These are phyloP conservation scores for Cassiopea andromeda DNA, from an alignment of 30 jellyfish, hydroid and myxozoan genomes.

Conservation along the genomic window DNA sequence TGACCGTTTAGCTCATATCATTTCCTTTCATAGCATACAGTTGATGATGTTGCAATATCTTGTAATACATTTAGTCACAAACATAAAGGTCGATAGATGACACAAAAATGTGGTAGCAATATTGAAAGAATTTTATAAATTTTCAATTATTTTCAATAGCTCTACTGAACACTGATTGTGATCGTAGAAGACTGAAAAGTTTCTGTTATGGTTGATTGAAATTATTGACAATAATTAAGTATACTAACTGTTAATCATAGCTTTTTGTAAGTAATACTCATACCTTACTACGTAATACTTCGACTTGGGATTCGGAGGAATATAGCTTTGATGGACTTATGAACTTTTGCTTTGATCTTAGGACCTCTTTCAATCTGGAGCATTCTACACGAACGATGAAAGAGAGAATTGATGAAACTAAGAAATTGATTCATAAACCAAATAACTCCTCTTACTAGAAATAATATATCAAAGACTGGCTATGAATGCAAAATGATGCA, in stretches of 20 bases:
- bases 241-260: background rate
- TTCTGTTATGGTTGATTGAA: background rate
- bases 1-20: no score
- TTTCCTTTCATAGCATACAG: no score
- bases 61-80: no score
- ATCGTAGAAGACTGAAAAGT: background rate
- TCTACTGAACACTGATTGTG: no score
- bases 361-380: conserved; percentile 33
- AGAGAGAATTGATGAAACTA: no score
- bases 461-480: background rate
- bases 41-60: no score
- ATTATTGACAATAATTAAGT: background rate
- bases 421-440: no score
- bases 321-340: conserved; percentile 62
- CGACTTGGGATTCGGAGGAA: conserved; percentile 65
- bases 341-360: conserved; percentile 35
- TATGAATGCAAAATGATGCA: background rate
- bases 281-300: conserved; percentile 69
- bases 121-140: no score
- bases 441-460: no score
- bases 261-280: background rate
- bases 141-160: no score
- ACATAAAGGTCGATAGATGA: no score
- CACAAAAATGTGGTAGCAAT: no score
- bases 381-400: conserved; percentile 13